phyloP scores from a whole-genome alignment of 2,797 vertebrate species.

The Enteromius argenteus region DNA sequence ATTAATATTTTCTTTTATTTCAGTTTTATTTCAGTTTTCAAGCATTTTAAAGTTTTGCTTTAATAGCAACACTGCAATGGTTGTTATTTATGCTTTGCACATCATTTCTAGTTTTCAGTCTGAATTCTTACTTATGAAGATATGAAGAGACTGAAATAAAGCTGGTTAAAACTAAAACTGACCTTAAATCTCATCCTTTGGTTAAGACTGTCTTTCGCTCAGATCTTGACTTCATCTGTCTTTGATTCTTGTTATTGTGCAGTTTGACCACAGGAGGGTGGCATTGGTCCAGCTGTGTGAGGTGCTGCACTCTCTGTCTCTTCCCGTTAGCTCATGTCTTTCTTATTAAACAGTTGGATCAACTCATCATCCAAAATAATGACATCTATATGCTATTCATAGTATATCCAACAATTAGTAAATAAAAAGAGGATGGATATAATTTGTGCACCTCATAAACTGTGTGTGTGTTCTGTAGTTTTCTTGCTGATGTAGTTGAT shows the following conservation, averaged over 20 bases:
- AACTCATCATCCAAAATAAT: neutral
- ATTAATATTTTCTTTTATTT: neutral
- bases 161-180: neutral
- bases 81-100: neutral
- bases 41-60: neutral
- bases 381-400: neutral
- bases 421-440: neutral
- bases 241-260: neutral
- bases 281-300: conserved; percentile 31
- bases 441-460: neutral
- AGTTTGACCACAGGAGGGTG: conserved; percentile 28
- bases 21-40: neutral
- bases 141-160: neutral
- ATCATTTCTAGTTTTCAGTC: neutral
- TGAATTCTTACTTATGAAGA: neutral
- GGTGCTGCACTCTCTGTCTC: neutral
- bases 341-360: neutral
- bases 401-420: neutral
- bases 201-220: neutral
- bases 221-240: neutral
- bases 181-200: neutral
- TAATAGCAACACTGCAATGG: neutral
- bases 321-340: neutral
- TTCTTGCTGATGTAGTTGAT: neutral
- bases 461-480: neutral